Evolutionary conservation across 2,113 vertebrate genomes (phyloP).

Genomic region (Tautogolabrus adspersus): DNA sequence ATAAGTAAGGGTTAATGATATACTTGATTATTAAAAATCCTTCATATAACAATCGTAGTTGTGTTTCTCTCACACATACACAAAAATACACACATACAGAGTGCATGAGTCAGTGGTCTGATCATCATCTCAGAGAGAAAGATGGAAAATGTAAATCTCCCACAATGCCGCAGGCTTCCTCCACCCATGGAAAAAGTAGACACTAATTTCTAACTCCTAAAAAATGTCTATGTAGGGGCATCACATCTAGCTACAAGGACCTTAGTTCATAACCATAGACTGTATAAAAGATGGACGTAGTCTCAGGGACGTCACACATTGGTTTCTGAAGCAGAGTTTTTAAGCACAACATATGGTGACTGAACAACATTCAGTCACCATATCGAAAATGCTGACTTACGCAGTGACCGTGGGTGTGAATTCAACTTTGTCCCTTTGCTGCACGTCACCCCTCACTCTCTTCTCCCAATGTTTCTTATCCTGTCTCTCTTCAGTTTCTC

Average conservation of each 20-base stretch:
- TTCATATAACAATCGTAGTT: background rate
- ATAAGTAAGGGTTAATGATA: background rate
- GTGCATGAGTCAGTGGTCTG: constrained; percentile 37
- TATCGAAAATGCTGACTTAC: too few relatives aligned
- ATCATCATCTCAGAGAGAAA: constrained; percentile 11
- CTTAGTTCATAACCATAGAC: background rate
- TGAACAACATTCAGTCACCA: too few relatives aligned
- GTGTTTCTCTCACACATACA: constrained; percentile 8
- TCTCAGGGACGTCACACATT: too few relatives aligned
- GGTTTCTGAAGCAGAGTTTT: too few relatives aligned
- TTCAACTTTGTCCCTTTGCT: too few relatives aligned
- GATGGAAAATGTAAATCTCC: constrained; percentile 28
- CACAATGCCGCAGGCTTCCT: constrained; percentile 33
- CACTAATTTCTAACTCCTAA: constrained; percentile 16
- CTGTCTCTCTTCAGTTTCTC: too few relatives aligned
- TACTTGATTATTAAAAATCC: background rate
- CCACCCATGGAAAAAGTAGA: constrained; percentile 32
- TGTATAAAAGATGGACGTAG: too few relatives aligned
- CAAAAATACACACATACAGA: constrained; percentile 12
- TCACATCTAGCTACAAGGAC: background rate
- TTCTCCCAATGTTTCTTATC: too few relatives aligned
- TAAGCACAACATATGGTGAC: too few relatives aligned
- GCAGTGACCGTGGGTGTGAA: too few relatives aligned
- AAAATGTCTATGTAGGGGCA: constrained; percentile 6
- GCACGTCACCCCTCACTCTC: too few relatives aligned